Evolutionary conservation across 92 coral and sea anemone genomes (phyloP).

Genomic region (Epizoanthus illoricatus): DNA sequence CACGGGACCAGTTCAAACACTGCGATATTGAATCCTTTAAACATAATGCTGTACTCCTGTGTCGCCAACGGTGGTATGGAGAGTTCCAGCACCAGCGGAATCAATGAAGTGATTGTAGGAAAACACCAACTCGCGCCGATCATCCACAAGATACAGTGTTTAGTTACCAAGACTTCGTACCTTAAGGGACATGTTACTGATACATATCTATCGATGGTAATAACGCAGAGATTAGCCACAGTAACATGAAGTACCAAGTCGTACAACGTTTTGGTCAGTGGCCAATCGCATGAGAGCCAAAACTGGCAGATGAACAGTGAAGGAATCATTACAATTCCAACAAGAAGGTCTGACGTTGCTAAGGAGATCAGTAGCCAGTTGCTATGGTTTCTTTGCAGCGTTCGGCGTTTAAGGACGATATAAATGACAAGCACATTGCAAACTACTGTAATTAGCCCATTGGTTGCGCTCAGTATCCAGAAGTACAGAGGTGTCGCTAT

Average conservation of each 20-base stretch:
- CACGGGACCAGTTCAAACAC: constrained; percentile 54
- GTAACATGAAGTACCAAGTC: constrained; percentile 62
- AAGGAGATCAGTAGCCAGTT: constrained; percentile 66
- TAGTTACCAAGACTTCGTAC: constrained; percentile 41
- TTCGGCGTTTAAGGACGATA: constrained; percentile 34
- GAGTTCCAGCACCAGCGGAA: constrained; percentile 27
- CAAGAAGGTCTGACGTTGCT: constrained; percentile 55
- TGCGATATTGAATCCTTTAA: constrained; percentile 37
- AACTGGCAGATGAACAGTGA: constrained; percentile 60
- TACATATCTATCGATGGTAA: constrained; percentile 63
- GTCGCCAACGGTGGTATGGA: constrained; percentile 19
- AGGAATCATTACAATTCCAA: constrained; percentile 63
- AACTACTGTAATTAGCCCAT: constrained; percentile 52
- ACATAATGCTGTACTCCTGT: constrained; percentile 20
- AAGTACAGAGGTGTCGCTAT: constrained; percentile 51
- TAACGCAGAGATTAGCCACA: constrained; percentile 53
- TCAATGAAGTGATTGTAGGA: constrained; percentile 33
- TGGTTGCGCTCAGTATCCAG: constrained; percentile 58
- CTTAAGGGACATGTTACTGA: constrained; percentile 53
- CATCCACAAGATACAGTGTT: constrained; percentile 40
- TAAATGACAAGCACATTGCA: constrained; percentile 60
- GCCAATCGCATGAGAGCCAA: constrained; percentile 46
- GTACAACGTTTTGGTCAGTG: constrained; percentile 53
- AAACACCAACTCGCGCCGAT: constrained; percentile 52
- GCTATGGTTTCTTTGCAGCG: constrained; percentile 42